Evolutionary conservation across 2,888 invertebrate species (phyloP), one percentile per base, ranked within the genome.

Genomic region (Apodemia mormo): DNA sequence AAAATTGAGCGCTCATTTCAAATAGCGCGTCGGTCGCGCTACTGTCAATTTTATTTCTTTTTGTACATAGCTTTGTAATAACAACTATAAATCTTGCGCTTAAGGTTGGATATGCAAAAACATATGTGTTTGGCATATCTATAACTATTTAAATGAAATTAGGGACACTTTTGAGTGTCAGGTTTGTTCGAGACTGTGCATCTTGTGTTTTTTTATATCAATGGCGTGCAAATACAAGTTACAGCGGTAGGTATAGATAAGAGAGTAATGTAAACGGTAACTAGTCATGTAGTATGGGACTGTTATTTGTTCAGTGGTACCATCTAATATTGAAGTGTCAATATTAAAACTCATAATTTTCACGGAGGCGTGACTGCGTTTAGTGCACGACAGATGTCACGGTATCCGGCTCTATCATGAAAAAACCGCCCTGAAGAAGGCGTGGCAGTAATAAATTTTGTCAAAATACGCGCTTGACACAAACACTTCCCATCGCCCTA

Each of bases 391-490:
- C 92, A 92, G 92, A 92, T 92, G 92, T 88, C 85, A 79, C 77
- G 78, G 84, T 86, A 85, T 89, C 91, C 89, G 22, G 87, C 88
- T 89, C 87, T 83, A 80, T 74, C 76, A 75, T 78, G 75, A 80
- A 85, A 90, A 91, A 92, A 90, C 82, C 80, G 72, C 81, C 81
- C 84, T 78, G 81, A 74, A 82, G 87, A 81, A 92, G 94, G 94
- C 93, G 94, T 91, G 93, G 92, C 86, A 79, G 87, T 83, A 88
- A 94, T 94, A 94, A 94, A 94, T 94, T 90, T 91, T 85, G 92
- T 93, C 93, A 93, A 93, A 93, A 92, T 93, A 93, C 88, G 87
- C 81, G 86, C 73, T 74, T 71, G 77, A 89, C 87, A 84, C 85
- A 88, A 90, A 90, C 90, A 92, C 90, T 90, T 92, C 92, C 91